Conservation (phyloP, 64 coral and sea anemone genomes). For the Montipora cactus region DNA sequence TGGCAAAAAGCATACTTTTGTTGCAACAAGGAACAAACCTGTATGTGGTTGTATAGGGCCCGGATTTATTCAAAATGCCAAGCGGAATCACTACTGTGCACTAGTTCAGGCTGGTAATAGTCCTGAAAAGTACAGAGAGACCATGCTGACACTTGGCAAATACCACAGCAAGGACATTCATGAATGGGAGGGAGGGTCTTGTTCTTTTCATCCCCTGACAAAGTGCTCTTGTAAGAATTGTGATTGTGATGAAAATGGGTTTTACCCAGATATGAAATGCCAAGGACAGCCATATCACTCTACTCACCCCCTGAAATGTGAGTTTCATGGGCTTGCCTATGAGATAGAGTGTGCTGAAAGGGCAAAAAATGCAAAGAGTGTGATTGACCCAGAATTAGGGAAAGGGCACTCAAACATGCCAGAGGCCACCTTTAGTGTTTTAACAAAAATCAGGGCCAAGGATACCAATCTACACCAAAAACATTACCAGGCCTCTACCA, state of each 20-base stretch:
- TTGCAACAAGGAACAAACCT: constrained; percentile 11
- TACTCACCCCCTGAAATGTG: constrained; percentile 27
- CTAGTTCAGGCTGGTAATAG: constrained; percentile 40
- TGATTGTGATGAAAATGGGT: constrained; percentile 47
- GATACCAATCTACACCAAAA: not conserved
- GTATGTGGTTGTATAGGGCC: constrained; percentile 56
- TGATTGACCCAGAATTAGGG: not conserved
- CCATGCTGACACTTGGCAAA: constrained; percentile 24
- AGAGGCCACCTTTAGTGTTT: too few relatives aligned
- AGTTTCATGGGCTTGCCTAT: constrained; percentile 52
- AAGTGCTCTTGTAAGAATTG: constrained; percentile 9
- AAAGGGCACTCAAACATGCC: too few relatives aligned
- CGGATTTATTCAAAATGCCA: constrained; percentile 54
- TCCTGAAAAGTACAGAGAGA: constrained; percentile 54
- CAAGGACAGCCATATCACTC: constrained; percentile 42
- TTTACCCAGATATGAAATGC: constrained; percentile 38
- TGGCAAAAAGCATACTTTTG: too few relatives aligned
- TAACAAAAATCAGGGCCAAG: too few relatives aligned
- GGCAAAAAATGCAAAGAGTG: not conserved
- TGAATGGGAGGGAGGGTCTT: constrained; percentile 44
- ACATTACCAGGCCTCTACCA: not conserved
- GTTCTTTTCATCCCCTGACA: not conserved
- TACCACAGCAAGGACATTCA: constrained; percentile 45
- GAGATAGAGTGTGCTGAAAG: constrained; percentile 34
- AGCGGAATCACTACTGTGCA: constrained; percentile 58